Evolutionary conservation across 2,888 invertebrate species (phyloP).

Genomic region (Erynnis tages): DNA sequence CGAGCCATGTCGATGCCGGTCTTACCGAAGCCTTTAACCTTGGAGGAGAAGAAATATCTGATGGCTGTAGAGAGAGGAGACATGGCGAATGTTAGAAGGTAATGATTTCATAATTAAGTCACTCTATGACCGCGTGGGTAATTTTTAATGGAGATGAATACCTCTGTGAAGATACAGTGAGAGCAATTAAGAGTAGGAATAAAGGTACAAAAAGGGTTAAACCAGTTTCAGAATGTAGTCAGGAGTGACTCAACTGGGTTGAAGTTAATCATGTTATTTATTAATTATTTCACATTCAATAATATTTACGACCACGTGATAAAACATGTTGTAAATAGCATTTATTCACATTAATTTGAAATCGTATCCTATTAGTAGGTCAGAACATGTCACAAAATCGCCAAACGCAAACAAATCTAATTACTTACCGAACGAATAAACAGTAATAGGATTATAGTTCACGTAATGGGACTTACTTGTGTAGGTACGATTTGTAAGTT

Average conservation of each 20-base stretch:
- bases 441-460: constrained; percentile 10
- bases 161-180: neutral
- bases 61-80: constrained; percentile 97
- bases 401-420: constrained; percentile 13
- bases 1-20: constrained; percentile 79
- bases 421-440: constrained; percentile 11
- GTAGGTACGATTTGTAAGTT: neutral
- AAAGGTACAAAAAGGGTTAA: too few relatives aligned
- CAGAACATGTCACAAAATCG: constrained; percentile 6
- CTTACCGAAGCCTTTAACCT: constrained; percentile 86
- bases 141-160: neutral
- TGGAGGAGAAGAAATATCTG: constrained; percentile 95
- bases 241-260: too few relatives aligned
- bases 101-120: constrained; percentile 30
- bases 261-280: too few relatives aligned
- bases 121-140: too few relatives aligned
- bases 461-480: neutral
- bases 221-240: too few relatives aligned
- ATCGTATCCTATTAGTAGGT: neutral
- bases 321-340: neutral
- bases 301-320: neutral
- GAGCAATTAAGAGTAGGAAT: too few relatives aligned
- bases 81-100: constrained; percentile 92
- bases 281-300: too few relatives aligned
- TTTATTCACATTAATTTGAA: neutral